Evolutionary conservation across 2,888 invertebrate species (phyloP), one percentile per base, ranked within the genome.

Genomic region (Gryllus longicercus): DNA sequence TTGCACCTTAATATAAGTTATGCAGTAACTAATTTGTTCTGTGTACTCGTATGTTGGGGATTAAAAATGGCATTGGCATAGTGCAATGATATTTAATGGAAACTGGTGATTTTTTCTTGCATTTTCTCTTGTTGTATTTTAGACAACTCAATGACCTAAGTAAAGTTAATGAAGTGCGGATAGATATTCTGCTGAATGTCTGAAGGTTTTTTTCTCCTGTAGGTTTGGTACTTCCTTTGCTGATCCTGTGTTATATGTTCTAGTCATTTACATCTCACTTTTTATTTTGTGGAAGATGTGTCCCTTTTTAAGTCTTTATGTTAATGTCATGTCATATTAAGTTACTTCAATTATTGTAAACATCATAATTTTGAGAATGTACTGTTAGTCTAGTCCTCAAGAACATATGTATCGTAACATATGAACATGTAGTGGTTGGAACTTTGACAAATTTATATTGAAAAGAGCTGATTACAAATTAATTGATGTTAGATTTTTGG

Each of bases 241-340:
- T 63, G 63, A 63, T 63, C 63, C 63, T 63, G n/a, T 63, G n/a
- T 63, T 63, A 63, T 63, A 63, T 38, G 38, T 63, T 63, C 63
- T 63, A 63, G 63, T 63, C 63, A 63, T 63, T 63, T 63, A 63
- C n/a, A 63, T 63, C 63, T 63, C 16, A 63, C 63, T 38, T 8
- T 38, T 38, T 38, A 38, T 38, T 38, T 38, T 38, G 38, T 38
- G 38, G 63, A 63, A n/a, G 63, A 63, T 18, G 14, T 63, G 14
- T 63, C 63, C n/a, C n/a, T 63, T n/a, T 63, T 63, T 63, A 63
- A 63, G 63, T 63, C n/a, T 63, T 63, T 38, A 38, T 38, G 38
- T 38, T 38, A 38, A 38, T 38, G 38, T 38, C 38, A 38, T 38
- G 38, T 38, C 38, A 38, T 38, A 38, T 38, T 38, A 38, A 10